Evolutionary conservation across 92 coral and sea anemone species (phyloP).

Genomic region (Heteractis magnifica): DNA sequence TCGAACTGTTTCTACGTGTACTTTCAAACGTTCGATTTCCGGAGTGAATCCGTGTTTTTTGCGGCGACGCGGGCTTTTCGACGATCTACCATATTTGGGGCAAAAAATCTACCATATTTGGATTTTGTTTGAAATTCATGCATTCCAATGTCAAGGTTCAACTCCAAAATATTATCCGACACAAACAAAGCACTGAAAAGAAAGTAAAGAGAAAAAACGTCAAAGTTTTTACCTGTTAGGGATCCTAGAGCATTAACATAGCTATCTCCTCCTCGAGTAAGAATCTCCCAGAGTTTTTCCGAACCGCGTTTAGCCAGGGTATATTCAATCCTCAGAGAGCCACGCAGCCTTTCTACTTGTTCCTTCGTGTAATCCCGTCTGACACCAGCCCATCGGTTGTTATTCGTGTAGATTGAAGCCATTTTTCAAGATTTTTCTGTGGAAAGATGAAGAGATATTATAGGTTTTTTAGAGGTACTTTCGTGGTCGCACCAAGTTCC

Average conservation of each 20-base stretch:
- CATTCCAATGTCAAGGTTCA: slow-evolving; percentile 1
- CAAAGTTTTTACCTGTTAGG: slow-evolving; percentile 64
- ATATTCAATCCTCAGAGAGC: slow-evolving; percentile 75
- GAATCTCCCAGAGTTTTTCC: slow-evolving; percentile 69
- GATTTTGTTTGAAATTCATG: slow-evolving; percentile 20
- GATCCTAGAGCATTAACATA: slow-evolving; percentile 92
- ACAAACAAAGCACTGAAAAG: not conserved
- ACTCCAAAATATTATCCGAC: not conserved
- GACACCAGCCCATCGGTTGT: slow-evolving; percentile 84
- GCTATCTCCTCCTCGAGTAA: slow-evolving; percentile 65
- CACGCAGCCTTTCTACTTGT: slow-evolving; percentile 77
- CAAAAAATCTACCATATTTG: slow-evolving; percentile 26
- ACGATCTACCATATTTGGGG: slow-evolving; percentile 36
- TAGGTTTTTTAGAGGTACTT: not conserved
- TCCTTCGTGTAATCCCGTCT: slow-evolving; percentile 78
- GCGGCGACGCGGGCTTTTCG: slow-evolving; percentile 3
- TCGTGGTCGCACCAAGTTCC: not conserved
- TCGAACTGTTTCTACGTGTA: not conserved
- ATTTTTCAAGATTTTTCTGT: slow-evolving; percentile 1
- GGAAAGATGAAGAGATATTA: not conserved
- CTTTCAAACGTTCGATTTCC: slow-evolving; percentile 13
- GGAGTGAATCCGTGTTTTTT: slow-evolving; percentile 14
- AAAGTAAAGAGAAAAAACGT: not conserved
- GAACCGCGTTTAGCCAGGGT: slow-evolving; percentile 90
- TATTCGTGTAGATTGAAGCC: slow-evolving; percentile 54